These are phyloP conservation scores for Pantherophis guttatus DNA, from an alignment of 2,113 vertebrate species.

Conservation along the genomic window DNA sequence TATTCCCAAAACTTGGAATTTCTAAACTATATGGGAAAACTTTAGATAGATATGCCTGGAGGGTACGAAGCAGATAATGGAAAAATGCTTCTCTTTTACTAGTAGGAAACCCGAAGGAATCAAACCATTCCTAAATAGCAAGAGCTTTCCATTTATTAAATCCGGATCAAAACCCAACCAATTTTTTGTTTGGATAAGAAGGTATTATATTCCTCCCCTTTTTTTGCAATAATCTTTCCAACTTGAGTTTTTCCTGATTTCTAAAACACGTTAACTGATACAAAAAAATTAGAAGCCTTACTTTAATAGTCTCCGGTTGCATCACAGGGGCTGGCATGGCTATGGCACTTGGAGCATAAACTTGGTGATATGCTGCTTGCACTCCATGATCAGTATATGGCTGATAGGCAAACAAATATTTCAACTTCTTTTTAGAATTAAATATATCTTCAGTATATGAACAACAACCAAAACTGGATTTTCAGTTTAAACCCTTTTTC, in stretches of 20 bases:
- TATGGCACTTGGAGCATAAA: constrained; percentile 66
- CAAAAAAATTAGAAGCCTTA: constrained; percentile 33
- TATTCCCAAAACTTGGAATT: background rate
- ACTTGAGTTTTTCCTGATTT: background rate
- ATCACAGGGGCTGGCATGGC: constrained; percentile 71
- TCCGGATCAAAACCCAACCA: background rate
- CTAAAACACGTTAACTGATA: background rate
- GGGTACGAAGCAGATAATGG: background rate
- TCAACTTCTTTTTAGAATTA: background rate
- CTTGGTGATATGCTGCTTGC: constrained; percentile 67
- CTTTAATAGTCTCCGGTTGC: constrained; percentile 60
- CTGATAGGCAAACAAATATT: constrained; percentile 44
- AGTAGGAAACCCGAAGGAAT: background rate
- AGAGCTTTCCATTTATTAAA: background rate
- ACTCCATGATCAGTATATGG: constrained; percentile 71
- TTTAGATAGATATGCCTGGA: background rate
- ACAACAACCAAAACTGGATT: background rate
- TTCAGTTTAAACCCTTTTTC: background rate
- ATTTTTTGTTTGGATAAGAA: background rate
- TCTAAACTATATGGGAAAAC: background rate
- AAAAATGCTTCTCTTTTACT: background rate
- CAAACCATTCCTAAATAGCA: background rate
- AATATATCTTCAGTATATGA: background rate
- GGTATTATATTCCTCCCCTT: background rate
- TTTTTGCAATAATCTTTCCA: background rate